Base-by-base conservation (phyloP, 2,113 vertebrate genomes). In the Odocoileus hemionus region DNA sequence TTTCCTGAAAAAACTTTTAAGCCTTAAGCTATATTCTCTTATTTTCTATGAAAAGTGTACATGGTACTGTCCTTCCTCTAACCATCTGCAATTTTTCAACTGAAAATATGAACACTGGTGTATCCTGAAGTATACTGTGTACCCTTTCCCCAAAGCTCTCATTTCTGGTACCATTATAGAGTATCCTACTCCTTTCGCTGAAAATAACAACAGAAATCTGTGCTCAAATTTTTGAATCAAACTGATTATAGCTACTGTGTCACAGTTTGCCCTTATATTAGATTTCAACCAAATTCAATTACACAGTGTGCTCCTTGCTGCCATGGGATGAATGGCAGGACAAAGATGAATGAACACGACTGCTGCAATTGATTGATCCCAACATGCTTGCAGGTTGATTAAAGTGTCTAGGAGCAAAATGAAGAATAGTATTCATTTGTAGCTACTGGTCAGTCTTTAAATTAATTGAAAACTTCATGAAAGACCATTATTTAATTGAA, bases 221-320 rank as follows among this genome's bases (percentile, higher is more conserved):
- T 76, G 86, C 93, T 96, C 50, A 89, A 95, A 98, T 95, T 94
- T 97, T 97, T 93, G 79, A 98, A 96, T 97, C n/a, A 33, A 95
- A 95, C 67, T 98, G 92, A 97, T 98, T 98, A 97, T 89, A 98
- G 45, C 45, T 92, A 91, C 85, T 94, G 94, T 98, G 97, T 97
- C 98, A 97, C 1, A 4, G 84, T 98, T 98, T 98, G 96, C 83
- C 93, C 93, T 98, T 95, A 95, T 96, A 97, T 98, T 98, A 98
- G 97, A 97, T 98, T 98, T 98, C 97, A 98, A 95, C 91, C 97
- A 98, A 98, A 99, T 98, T 98, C 98, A 99, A 99, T 99, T 98
- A 99, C 97, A 97, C 84, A 98, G 95, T 86, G 84, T 83, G 98
- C 94, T 98, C 82, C 89, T 97, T 57, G 50, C 97, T 98, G 98